Percentiles rank a stretch among this genome's conserved stretches.
phyloP scores from a whole-genome alignment of 2,888 invertebrate genomes.

The Cerceris ruficornis region DNA sequence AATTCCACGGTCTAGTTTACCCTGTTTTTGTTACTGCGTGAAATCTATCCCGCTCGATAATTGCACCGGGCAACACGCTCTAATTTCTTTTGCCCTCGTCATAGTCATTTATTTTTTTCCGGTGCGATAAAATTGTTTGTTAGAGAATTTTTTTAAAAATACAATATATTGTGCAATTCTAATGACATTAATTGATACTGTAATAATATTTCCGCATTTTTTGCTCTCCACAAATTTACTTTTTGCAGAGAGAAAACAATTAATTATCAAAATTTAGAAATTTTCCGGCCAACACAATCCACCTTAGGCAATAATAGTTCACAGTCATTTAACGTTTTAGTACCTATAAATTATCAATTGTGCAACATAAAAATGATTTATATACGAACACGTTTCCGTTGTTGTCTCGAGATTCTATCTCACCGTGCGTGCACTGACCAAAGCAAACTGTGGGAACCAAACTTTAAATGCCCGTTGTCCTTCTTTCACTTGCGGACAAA shows the following conservation, averaged over 20 bases:
- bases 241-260: too few species aligned
- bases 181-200: too few species aligned
- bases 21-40: neutral
- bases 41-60: neutral
- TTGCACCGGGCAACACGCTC: neutral
- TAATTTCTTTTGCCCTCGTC: neutral
- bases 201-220: too few species aligned
- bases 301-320: too few species aligned
- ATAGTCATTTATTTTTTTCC: neutral
- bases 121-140: neutral
- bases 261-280: neutral
- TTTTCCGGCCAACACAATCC: neutral
- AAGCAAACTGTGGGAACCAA: conserved; percentile 54
- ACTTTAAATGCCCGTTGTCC: conserved; percentile 38
- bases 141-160: neutral
- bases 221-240: too few species aligned
- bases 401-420: neutral
- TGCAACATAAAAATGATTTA: too few species aligned
- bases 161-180: too few species aligned
- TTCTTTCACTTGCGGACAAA: conserved; percentile 20
- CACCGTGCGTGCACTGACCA: neutral
- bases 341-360: too few species aligned
- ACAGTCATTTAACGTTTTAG: too few species aligned
- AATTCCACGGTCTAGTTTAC: conserved; percentile 16
- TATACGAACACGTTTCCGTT: too few species aligned